Evolutionary conservation across 2,113 vertebrate genomes (phyloP).

Genomic region (Sebastes fasciatus): DNA sequence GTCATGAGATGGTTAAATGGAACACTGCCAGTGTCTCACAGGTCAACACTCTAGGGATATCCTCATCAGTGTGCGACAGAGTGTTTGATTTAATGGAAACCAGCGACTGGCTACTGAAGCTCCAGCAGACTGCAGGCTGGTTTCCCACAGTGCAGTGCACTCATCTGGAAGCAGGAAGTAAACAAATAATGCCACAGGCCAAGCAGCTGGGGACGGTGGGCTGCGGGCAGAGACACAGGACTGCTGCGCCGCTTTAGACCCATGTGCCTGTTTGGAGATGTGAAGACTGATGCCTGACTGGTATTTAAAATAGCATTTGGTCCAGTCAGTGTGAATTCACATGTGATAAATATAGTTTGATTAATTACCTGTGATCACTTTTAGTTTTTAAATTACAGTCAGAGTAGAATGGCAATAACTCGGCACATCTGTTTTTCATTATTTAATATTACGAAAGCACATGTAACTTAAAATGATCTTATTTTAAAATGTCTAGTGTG

Average conservation of each 20-base stretch:
- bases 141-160: conserved; percentile 55
- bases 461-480: neutral
- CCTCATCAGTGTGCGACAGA: conserved; percentile 54
- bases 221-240: conserved; percentile 41
- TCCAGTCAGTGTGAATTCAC: conserved; percentile 7
- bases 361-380: neutral
- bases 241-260: conserved; percentile 6
- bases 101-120: conserved; percentile 19
- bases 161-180: conserved; percentile 68
- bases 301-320: conserved; percentile 4
- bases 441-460: neutral
- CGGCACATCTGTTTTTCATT: neutral
- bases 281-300: neutral
- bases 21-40: conserved; percentile 48
- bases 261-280: conserved; percentile 24
- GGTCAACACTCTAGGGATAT: conserved; percentile 57
- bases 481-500: neutral
- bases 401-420: neutral
- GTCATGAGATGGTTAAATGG: conserved; percentile 45
- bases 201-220: conserved; percentile 66
- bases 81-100: conserved; percentile 65
- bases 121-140: conserved; percentile 31
- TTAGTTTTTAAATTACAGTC: neutral
- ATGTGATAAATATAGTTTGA: neutral
- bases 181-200: conserved; percentile 74